phyloP scores from a whole-genome alignment of 2,113 vertebrate species.

The Corydoras maculifer region DNA sequence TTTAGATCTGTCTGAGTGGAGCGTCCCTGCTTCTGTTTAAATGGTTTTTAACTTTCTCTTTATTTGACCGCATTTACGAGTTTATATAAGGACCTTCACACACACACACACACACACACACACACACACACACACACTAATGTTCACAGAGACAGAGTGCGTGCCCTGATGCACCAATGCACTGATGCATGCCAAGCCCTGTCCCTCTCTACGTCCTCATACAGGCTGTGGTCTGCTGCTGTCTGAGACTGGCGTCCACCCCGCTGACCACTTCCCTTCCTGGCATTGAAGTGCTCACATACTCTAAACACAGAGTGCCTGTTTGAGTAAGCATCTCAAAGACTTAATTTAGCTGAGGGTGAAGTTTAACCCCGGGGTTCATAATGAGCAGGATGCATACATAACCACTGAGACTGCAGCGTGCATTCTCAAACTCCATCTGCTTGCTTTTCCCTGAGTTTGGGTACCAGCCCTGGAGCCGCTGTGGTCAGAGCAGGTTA shows the following conservation, averaged over 20 bases:
- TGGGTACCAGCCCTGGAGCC: neutral
- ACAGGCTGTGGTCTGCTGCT: conserved; percentile 16
- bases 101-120: no score
- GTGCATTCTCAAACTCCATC: neutral
- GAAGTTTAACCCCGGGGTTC: neutral
- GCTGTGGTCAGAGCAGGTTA: neutral
- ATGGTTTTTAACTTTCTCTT: no score
- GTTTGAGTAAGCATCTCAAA: neutral
- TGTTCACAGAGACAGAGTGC: no score
- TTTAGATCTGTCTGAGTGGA: no score
- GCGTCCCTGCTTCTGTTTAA: no score
- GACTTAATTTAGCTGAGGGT: conserved; percentile 18
- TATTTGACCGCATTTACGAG: no score
- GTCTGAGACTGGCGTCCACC: neutral
- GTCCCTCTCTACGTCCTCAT: conserved; percentile 9
- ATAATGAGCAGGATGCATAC: neutral
- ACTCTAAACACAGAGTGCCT: conserved; percentile 15
- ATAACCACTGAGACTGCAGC: neutral
- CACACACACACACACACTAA: no score
- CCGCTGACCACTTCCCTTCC: conserved; percentile 18
- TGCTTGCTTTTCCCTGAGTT: neutral
- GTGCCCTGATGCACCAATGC: neutral
- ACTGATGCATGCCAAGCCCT: conserved; percentile 10
- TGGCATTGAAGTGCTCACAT: conserved; percentile 16
- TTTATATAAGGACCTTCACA: no score